Evolutionary conservation across 2,888 invertebrate genomes (phyloP).

Genomic region (Drosophila paramelanica): DNA sequence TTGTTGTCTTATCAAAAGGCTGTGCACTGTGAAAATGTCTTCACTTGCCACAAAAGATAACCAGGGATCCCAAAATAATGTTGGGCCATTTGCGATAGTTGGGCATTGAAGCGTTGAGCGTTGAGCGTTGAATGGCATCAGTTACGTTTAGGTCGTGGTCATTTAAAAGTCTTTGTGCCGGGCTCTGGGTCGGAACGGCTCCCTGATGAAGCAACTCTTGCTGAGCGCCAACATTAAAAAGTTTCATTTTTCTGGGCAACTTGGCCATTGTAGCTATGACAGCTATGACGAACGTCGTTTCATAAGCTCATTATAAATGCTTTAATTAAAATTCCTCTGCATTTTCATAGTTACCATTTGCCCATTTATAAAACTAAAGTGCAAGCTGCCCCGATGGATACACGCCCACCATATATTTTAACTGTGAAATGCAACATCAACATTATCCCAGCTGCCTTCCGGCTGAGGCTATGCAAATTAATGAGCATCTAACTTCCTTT

Average conservation of each 20-base stretch:
- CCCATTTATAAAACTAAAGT: constrained; percentile 28
- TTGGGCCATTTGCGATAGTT: constrained; percentile 27
- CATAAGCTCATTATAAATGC: background rate
- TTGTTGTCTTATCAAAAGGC: constrained; percentile 57
- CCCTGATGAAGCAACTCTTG: constrained; percentile 1
- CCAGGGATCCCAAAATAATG: constrained; percentile 34
- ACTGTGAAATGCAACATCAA: constrained; percentile 1
- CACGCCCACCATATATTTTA: background rate
- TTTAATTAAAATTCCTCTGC: background rate
- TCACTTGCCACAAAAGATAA: constrained; percentile 47
- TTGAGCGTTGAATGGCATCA: constrained; percentile 17
- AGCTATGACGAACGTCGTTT: background rate
- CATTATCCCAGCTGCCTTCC: constrained; percentile 14
- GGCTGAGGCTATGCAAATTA: constrained; percentile 51
- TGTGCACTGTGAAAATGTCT: constrained; percentile 62
- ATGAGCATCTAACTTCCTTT: constrained; percentile 58
- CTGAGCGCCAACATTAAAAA: constrained; percentile 14
- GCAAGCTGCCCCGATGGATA: constrained; percentile 4
- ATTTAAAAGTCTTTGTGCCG: constrained; percentile 9
- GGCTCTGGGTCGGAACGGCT: background rate
- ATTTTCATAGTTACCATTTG: background rate
- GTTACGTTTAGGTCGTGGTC: constrained; percentile 23
- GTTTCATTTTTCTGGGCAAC: constrained; percentile 3
- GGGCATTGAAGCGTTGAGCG: constrained; percentile 15
- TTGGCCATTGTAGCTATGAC: background rate